Evolutionary conservation across 2,888 invertebrate species (phyloP), one percentile per base, ranked within the genome.

Genomic region (Phytoseiulus persimilis): DNA sequence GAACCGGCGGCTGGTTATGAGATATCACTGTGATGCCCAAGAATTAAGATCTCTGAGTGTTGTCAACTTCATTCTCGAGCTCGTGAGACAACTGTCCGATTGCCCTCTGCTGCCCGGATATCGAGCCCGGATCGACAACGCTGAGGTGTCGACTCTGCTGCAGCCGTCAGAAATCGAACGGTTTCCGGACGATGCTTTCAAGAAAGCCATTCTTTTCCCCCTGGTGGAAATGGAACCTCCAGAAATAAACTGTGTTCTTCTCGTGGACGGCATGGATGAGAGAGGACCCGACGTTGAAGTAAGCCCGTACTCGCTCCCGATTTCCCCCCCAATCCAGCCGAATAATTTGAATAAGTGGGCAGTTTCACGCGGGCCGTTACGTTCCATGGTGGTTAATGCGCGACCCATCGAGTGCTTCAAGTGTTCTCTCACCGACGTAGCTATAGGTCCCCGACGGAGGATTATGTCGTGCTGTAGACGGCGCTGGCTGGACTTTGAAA

Each of bases 191-290:
- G 97, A 97, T 92, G 96, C 97, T 90, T 95, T 98, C 92, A 96
- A 96, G 92, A 95, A 96, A 92, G 96, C 97, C 0, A 94, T 98
- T 0, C 93, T 98, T 31, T 96, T 96, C 92, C 98, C 98, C 0
- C 93, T 98, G 45, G 93, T 96, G 83, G 96, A 97, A 92, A 95
- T 98, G 11, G 96, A 95, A 90, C 96, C 96, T 2, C 97, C 97
- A 0, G 92, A 92, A 90, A 96, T 96, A 92, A 96, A 96, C 90
- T 93, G 97, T 90, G 95, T 97, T 91, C 94, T 98, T 87, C 93
- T 98, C 11, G 96, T 98, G 0, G 98, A 98, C 92, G 98, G 97
- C 0, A 96, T 98, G 32, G 98, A 98, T 92, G 98, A 98, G n/a
- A 90, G 83, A 11, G 83, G 84, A 83, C 87, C 87, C 32, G 87